These are phyloP conservation scores for Andrena marginata DNA, from an alignment of 2,888 invertebrate genomes.

Conservation along the genomic window DNA sequence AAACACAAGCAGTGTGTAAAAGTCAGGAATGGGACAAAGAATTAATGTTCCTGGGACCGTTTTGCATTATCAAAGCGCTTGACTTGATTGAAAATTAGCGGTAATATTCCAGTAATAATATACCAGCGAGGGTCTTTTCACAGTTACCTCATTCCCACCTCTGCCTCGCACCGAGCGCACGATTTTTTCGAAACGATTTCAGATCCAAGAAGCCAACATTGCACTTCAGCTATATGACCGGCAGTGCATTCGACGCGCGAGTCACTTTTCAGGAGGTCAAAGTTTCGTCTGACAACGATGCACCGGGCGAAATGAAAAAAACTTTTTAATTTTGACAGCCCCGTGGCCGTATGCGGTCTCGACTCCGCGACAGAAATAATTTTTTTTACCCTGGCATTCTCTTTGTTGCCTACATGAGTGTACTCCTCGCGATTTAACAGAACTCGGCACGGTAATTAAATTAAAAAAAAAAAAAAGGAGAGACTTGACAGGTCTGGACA, in stretches of 20 bases:
- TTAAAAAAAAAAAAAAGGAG: conserved; percentile 42
- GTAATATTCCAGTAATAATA: neutral
- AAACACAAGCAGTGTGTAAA: too few relatives aligned
- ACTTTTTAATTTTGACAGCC: conserved; percentile 58
- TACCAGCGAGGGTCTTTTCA: neutral
- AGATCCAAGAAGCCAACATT: too few relatives aligned
- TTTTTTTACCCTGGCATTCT: conserved; percentile 45
- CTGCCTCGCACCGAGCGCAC: too few relatives aligned
- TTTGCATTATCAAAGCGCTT: neutral
- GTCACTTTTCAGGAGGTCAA: neutral
- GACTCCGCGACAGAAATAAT: conserved; percentile 45
- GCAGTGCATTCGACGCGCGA: neutral
- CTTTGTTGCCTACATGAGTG: conserved; percentile 29
- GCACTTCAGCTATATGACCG: too few relatives aligned
- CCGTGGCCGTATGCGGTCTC: neutral
- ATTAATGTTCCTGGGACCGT: too few relatives aligned
- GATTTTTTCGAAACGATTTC: too few relatives aligned
- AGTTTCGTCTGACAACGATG: conserved; percentile 31
- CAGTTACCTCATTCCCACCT: neutral
- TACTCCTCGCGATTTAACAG: conserved; percentile 7
- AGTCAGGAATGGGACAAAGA: too few relatives aligned
- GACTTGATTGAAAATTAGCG: neutral
- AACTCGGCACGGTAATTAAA: conserved; percentile 59
- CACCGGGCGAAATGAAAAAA: conserved; percentile 54
- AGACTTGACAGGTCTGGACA: conserved; percentile 17